Base-by-base conservation (phyloP, 1,140 invertebrate genomes). In the Microplitis mediator region DNA sequence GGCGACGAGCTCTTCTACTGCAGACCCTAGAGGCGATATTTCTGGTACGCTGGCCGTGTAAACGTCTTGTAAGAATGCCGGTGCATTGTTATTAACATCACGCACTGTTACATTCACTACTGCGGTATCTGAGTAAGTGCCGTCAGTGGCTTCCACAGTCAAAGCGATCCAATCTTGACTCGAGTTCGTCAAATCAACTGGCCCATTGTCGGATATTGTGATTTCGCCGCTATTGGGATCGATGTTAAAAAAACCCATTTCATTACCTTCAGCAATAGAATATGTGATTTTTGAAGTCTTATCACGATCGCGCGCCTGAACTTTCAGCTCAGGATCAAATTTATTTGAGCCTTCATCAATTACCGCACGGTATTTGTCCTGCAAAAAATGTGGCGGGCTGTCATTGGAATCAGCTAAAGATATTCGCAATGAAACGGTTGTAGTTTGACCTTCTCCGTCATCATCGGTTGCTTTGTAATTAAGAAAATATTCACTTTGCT, bases 401-500 rank as follows among this genome's bases (percentile, higher is more conserved):
- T 98, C 97, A 80, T 98, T 97, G 39, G 91, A 92, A 83, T 98
- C 95, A 0, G 88, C 87, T 0, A 98, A 84, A 0, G 91, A 89
- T 4, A 98, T 92, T 74, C 92, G 92, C 0, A 98, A 87, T 0
- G 95, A 92, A 0, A 95, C 92, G 23, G 92, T 92, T 9, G 91
- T 91, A 8, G 89, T 92, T 77, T 93, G 92, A 0, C 94, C 95
- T 58, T 90, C 87, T 0, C 95, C 95, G 76, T 93, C 90, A 78
- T 95, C 91, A 78, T 98, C 97, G 11, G 92, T 95, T 0, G 95
- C 96, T 92, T 95, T 94, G 77, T 95, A 95, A 56, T 93, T 93
- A 34, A 98, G 87, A 79, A 94, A 94, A 86, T 97, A 97, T 75
- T 92, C 91, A 16, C 90, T 90, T 79, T 93, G 91, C 14, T 91